Evolutionary conservation across 2,888 invertebrate genomes (phyloP).

Genomic region (Mycogona germanica): DNA sequence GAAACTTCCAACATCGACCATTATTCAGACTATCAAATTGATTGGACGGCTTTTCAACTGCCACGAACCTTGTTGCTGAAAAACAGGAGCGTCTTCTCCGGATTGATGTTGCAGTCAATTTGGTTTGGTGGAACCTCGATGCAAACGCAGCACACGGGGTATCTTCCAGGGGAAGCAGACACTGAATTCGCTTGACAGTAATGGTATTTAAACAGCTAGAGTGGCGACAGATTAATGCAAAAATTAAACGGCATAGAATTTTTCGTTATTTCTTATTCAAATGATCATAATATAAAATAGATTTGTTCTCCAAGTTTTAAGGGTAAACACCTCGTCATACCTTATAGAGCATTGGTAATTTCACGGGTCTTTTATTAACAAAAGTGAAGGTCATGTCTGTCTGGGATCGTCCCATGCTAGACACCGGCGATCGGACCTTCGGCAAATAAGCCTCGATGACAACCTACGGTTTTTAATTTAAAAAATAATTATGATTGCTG

Average conservation of each 20-base stretch:
- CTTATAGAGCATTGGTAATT: too few species aligned
- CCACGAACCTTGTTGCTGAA: constrained; percentile 31
- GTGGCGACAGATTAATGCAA: not conserved
- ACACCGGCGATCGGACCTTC: too few species aligned
- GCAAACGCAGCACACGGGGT: constrained; percentile 37
- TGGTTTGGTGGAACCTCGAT: constrained; percentile 26
- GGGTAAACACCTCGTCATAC: too few species aligned
- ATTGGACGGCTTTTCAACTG: too few species aligned
- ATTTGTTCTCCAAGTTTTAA: constrained; percentile 12
- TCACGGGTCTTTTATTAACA: constrained; percentile 12
- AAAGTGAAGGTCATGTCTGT: constrained; percentile 9
- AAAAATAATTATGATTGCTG: too few species aligned
- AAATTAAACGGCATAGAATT: not conserved
- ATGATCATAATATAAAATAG: not conserved
- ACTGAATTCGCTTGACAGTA: too few species aligned
- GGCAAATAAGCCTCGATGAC: constrained; percentile 3
- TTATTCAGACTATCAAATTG: too few species aligned
- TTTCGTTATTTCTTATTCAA: not conserved
- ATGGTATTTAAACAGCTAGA: too few species aligned
- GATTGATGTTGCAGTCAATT: constrained; percentile 34
- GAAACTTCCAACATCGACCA: too few species aligned
- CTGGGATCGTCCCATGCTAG: constrained; percentile 2
- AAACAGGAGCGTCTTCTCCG: constrained; percentile 32
- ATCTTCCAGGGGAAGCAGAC: constrained; percentile 26
- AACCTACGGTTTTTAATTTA: too few species aligned